Evolutionary conservation across 2,888 invertebrate genomes (phyloP).

Genomic region (Erebia ligea): DNA sequence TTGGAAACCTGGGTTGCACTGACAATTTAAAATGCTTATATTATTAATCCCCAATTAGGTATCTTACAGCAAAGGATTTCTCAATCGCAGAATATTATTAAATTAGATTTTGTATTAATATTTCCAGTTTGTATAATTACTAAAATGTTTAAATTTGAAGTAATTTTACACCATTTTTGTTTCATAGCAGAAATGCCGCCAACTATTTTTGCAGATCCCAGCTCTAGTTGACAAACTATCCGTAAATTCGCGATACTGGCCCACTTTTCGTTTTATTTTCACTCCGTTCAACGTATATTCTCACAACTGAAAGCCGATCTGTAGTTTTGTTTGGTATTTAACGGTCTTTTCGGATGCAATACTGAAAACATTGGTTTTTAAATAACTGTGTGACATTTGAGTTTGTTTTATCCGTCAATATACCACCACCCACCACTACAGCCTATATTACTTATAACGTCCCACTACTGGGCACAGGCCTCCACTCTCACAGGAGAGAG

Average conservation of each 20-base stretch:
- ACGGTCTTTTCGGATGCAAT: slow-evolving; percentile 9
- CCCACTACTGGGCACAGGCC: too few relatives aligned
- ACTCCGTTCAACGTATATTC: slow-evolving; percentile 25
- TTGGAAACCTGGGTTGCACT: background rate
- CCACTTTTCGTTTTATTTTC: slow-evolving; percentile 29
- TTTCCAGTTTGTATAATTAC: too few relatives aligned
- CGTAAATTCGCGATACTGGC: slow-evolving; percentile 26
- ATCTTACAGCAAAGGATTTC: background rate
- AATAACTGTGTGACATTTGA: background rate
- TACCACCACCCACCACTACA: too few relatives aligned
- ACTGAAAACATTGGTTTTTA: slow-evolving; percentile 11
- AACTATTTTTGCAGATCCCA: slow-evolving; percentile 20
- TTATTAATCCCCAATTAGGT: background rate
- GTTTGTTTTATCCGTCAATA: background rate
- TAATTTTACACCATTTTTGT: background rate
- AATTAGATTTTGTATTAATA: too few relatives aligned
- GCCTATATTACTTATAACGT: too few relatives aligned
- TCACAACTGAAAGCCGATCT: slow-evolving; percentile 21
- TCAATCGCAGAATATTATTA: background rate
- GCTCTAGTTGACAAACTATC: slow-evolving; percentile 27
- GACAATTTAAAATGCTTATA: background rate
- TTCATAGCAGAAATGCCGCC: background rate
- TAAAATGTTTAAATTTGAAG: background rate
- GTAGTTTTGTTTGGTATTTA: slow-evolving; percentile 20
- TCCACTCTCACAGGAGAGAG: too few relatives aligned